These are phyloP conservation scores for Propithecus coquereli DNA, from an alignment of 2,113 vertebrate species.

Conservation along the genomic window DNA sequence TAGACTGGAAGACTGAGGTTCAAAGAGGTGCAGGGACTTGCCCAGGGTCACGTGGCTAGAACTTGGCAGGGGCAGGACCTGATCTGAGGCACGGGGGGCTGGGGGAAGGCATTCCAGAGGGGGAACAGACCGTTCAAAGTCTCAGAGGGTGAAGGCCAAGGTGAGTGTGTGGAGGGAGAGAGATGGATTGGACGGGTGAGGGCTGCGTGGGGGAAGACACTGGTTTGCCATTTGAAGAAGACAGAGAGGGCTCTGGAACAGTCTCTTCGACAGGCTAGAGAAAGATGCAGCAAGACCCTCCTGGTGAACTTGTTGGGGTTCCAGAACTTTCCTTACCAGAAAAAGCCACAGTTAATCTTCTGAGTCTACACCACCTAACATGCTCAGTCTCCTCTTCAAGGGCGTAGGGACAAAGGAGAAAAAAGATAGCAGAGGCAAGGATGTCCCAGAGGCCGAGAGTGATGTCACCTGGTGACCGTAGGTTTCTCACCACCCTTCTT, in stretches of 20 bases:
- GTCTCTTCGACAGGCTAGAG: neutral
- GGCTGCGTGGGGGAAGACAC: neutral
- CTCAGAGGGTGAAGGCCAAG: neutral
- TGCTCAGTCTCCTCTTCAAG: neutral
- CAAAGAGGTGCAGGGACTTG: neutral
- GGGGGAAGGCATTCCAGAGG: neutral
- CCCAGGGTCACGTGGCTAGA: constrained; percentile 8
- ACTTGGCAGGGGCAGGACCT: neutral
- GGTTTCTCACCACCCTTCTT: neutral
- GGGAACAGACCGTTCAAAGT: neutral
- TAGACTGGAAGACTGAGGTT: constrained; percentile 16
- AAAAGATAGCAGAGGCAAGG: neutral
- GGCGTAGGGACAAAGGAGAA: neutral
- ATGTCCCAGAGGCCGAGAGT: neutral
- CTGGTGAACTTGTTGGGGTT: neutral
- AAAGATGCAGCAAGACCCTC: neutral
- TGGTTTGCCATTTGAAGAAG: neutral
- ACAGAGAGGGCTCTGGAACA: neutral
- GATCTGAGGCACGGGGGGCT: neutral
- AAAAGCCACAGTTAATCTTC: neutral
- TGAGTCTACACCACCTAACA: neutral
- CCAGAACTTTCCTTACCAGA: neutral
- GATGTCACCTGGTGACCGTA: neutral
- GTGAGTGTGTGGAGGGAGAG: neutral
- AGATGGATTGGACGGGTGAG: neutral